These are phyloP conservation scores for Lymantria dispar DNA, from an alignment of 2,888 invertebrate genomes.

Conservation along the genomic window DNA sequence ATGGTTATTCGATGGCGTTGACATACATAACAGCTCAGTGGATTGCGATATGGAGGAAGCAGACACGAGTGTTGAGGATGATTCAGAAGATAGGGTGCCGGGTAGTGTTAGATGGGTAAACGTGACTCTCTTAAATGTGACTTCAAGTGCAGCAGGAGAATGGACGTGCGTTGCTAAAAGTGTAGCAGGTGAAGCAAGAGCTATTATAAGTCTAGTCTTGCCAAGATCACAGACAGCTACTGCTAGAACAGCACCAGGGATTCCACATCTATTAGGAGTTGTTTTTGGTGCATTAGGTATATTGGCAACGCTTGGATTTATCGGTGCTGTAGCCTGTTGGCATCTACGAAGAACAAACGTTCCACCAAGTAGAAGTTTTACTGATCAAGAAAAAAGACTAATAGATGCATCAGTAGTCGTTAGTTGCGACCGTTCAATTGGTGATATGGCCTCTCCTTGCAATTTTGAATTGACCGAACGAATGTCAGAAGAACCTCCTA, in stretches of 20 bases:
- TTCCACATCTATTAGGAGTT: slow-evolving; percentile 88
- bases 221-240: slow-evolving; percentile 88
- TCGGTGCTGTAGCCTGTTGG: slow-evolving; percentile 77
- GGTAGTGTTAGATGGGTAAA: slow-evolving; percentile 88
- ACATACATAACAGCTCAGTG: slow-evolving; percentile 70
- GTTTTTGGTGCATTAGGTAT: slow-evolving; percentile 89
- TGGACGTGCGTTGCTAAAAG: slow-evolving; percentile 92
- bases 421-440: slow-evolving; percentile 86
- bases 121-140: slow-evolving; percentile 91
- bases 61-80: slow-evolving; percentile 67
- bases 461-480: slow-evolving; percentile 76
- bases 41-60: slow-evolving; percentile 76
- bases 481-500: slow-evolving; percentile 65
- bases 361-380: slow-evolving; percentile 86
- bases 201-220: slow-evolving; percentile 82
- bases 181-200: slow-evolving; percentile 83
- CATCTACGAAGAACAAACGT: slow-evolving; percentile 89
- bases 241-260: slow-evolving; percentile 87
- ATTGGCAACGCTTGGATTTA: slow-evolving; percentile 85
- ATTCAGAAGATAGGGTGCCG: slow-evolving; percentile 69
- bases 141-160: slow-evolving; percentile 91
- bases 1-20: slow-evolving; percentile 90
- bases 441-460: slow-evolving; percentile 83
- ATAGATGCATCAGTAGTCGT: slow-evolving; percentile 88
- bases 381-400: slow-evolving; percentile 93